Conservation (phyloP, 2,113 vertebrate species). For the Microtus ochrogaster region DNA sequence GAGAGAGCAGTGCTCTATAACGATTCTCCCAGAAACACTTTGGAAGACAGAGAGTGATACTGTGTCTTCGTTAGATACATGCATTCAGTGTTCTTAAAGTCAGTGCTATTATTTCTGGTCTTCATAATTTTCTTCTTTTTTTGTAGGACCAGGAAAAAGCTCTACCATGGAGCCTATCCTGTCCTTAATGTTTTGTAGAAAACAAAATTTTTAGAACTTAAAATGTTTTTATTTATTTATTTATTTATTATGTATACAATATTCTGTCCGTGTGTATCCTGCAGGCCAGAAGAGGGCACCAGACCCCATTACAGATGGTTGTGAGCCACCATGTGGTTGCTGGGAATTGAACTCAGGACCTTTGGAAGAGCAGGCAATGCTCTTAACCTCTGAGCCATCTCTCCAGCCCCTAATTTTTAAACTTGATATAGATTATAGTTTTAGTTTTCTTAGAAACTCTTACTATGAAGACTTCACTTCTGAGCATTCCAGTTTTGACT, state of each 20-base stretch:
- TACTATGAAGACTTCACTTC: not conserved
- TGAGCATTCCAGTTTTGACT: not conserved
- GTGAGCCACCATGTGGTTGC: no score
- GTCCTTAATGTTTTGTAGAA: not conserved
- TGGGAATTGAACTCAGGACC: no score
- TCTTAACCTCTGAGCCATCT: no score
- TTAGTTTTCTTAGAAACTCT: slow-evolving; percentile 10
- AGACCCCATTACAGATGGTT: no score
- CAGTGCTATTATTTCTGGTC: not conserved
- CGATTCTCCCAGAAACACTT: not conserved
- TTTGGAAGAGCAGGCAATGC: no score
- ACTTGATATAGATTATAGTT: not conserved
- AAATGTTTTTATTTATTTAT: not conserved
- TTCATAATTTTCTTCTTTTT: not conserved
- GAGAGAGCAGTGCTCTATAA: not conserved
- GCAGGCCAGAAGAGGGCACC: no score
- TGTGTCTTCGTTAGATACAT: not conserved
- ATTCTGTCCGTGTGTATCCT: no score
- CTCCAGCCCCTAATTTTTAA: not conserved
- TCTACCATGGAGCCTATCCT: not conserved
- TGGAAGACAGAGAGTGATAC: not conserved
- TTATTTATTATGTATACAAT: no score
- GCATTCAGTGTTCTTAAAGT: not conserved
- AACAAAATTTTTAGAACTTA: not conserved
- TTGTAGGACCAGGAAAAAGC: not conserved